Conservation (phyloP, 1,140 invertebrate genomes). For the Diorhabda elongata region DNA sequence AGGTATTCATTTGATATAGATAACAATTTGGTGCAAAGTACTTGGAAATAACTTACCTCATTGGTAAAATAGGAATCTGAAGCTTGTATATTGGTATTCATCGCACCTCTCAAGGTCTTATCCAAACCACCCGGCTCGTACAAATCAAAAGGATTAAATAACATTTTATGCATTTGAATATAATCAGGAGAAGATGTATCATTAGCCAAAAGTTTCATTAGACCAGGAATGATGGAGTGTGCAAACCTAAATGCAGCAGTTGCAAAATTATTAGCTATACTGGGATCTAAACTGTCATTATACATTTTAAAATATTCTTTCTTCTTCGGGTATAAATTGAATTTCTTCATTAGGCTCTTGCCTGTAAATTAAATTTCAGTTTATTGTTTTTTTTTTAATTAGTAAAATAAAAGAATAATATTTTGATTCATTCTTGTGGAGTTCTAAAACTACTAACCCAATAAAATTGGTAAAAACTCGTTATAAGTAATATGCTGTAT, state of each 20-base stretch:
- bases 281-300: constrained; percentile 68
- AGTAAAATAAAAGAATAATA: no score
- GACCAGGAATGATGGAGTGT: constrained; percentile 73
- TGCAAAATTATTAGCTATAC: constrained; percentile 87
- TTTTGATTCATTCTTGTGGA: background rate
- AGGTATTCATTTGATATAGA: background rate
- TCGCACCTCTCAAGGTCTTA: constrained; percentile 58
- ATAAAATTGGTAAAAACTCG: constrained; percentile 79
- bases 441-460: constrained; percentile 56
- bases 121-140: constrained; percentile 60
- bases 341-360: constrained; percentile 51
- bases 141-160: constrained; percentile 79
- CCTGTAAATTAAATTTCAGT: constrained; percentile 45
- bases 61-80: constrained; percentile 64
- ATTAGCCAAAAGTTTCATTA: constrained; percentile 63
- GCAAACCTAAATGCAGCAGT: constrained; percentile 88
- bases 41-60: constrained; percentile 51
- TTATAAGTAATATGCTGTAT: constrained; percentile 84
- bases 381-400: background rate
- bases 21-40: constrained; percentile 29
- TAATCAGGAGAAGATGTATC: constrained; percentile 59
- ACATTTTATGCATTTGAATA: constrained; percentile 71
- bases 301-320: constrained; percentile 64
- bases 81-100: constrained; percentile 62
- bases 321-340: constrained; percentile 58